Conservation (phyloP, 1,140 invertebrate genomes). For the Condylostylus longicornis region DNA sequence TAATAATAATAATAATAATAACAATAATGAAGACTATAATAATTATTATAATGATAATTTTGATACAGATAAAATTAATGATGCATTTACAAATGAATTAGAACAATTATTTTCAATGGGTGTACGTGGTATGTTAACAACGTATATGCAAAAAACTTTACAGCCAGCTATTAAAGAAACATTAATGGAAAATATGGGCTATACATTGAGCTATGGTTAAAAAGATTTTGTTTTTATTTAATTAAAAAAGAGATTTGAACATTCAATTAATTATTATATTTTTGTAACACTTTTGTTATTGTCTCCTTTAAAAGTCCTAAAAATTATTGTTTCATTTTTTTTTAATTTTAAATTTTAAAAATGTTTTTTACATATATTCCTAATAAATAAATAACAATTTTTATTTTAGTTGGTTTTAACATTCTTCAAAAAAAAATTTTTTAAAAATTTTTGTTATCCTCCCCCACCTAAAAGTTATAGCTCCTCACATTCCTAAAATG, state of each 20-base stretch:
- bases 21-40: background rate
- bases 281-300: too few relatives aligned
- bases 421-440: too few relatives aligned
- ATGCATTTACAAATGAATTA: constrained; percentile 56
- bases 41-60: background rate
- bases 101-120: constrained; percentile 67
- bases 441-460: too few relatives aligned
- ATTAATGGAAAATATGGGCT: constrained; percentile 69
- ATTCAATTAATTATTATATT: too few relatives aligned
- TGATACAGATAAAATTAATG: constrained; percentile 33
- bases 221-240: background rate
- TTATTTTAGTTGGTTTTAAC: too few relatives aligned
- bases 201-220: constrained; percentile 62
- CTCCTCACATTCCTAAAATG: too few relatives aligned
- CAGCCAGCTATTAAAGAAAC: constrained; percentile 72
- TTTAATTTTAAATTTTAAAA: too few relatives aligned
- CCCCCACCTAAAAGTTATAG: too few relatives aligned
- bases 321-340: too few relatives aligned
- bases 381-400: too few relatives aligned
- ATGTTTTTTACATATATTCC: too few relatives aligned
- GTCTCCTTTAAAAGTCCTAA: too few relatives aligned
- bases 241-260: background rate
- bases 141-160: constrained; percentile 65
- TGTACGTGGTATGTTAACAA: constrained; percentile 59
- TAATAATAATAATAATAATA: background rate